Conservation (phyloP, 2,888 invertebrate genomes). For the Seladonia tumulorum region DNA sequence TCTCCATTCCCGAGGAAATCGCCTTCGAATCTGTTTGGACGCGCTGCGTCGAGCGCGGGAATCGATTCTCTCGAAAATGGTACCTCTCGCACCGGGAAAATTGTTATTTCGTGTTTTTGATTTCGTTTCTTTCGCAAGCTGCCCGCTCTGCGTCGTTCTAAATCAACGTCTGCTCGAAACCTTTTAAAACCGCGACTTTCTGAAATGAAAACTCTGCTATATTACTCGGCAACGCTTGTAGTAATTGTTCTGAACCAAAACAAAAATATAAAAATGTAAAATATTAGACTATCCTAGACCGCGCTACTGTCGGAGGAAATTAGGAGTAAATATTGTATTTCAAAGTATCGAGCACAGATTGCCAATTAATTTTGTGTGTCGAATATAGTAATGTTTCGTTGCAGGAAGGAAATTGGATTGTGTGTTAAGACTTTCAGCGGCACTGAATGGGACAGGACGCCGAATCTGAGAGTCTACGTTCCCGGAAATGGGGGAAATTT, state of each 20-base stretch:
- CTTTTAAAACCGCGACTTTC: neutral
- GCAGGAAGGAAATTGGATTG: neutral
- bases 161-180: neutral
- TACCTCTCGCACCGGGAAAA: neutral
- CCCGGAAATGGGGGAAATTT: conserved; percentile 42
- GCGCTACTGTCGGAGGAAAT: too few relatives aligned
- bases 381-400: neutral
- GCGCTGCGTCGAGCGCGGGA: neutral
- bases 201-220: too few relatives aligned
- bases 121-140: neutral
- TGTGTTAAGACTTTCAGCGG: neutral
- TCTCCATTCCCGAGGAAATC: conserved; percentile 6
- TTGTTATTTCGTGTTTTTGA: neutral
- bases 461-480: neutral
- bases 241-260: too few relatives aligned
- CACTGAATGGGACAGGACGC: neutral
- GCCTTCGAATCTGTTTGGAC: neutral
- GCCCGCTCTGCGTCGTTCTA: neutral
- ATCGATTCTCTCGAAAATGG: neutral
- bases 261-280: too few relatives aligned
- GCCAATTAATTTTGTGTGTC: too few relatives aligned
- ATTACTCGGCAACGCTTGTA: too few relatives aligned
- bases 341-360: neutral
- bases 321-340: neutral
- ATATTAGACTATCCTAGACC: too few relatives aligned